Evolutionary conservation across 2,797 vertebrate genomes (phyloP), one percentile per base, ranked within the genome.

Genomic region (Ptychobarbus kaznakovi): DNA sequence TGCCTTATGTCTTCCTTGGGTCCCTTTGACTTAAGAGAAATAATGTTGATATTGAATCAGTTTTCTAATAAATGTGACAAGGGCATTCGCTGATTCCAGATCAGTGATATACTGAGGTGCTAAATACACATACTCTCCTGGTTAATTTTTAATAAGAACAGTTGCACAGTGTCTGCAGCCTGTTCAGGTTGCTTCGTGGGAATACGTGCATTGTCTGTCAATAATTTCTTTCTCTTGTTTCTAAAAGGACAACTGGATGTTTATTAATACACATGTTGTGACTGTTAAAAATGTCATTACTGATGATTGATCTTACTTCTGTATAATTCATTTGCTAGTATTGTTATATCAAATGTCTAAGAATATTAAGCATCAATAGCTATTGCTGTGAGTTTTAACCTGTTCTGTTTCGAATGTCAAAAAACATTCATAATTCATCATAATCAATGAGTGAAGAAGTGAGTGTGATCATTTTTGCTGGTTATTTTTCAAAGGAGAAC

Each of bases 51-150:
- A 10, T 15, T 68, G 6, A 6, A 82, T 68, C 11, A 0, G 10
- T 42, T 65, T 56, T 78, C 6, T 56, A 78, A 77, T 44, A 6
- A 80, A 38, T 85, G 68, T 40, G 40, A 85, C 2, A 63, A 38
- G 51, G 76, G 74, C 53, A 80, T 68, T 28, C 0, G 13, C 42
- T 49, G 76, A 65, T 85, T 80, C 66, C n/a, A 20, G 18, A 66
- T 83, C 46, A 82, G 70, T 11, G 20, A 49, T 63, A 46, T 80
- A 73, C 66, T 51, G 15, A 80, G 76, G 83, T 80, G 68, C 76
- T 85, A 79, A 46, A 79, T 35, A 68, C 4, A 44, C 35, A 77
- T 32, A 73, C 12, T 80, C 20, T 63, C 13, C 22, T 56, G 53
- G 49, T 68, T 58, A 18, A 35, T 28, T 16, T 61, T 83, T 51